Evolutionary conservation across 2,888 invertebrate genomes (phyloP), one percentile per base, ranked within the genome.

Genomic region (Brachyptera risi): DNA sequence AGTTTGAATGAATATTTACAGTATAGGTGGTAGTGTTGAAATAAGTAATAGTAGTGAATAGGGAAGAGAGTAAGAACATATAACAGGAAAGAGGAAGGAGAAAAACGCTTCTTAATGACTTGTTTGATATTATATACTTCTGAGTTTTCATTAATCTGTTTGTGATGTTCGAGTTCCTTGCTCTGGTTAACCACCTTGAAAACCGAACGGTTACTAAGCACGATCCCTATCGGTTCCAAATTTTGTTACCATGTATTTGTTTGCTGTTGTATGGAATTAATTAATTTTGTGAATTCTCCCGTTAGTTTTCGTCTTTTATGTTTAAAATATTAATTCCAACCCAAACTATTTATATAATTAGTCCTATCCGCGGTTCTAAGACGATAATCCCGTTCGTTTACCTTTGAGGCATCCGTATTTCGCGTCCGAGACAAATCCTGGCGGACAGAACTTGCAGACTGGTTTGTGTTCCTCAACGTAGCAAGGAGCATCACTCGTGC

Each of bases 341-440:
- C 50, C 50, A 24, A 51, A 51, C 27, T 51, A 51, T 51, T 23
- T 49, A 24, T 15, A 27, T n/a, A n/a, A n/a, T n/a, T n/a, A n/a
- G n/a, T n/a, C n/a, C n/a, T n/a, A n/a, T n/a, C n/a, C n/a, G n/a
- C n/a, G n/a, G n/a, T n/a, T n/a, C n/a, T n/a, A n/a, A n/a, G n/a
- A n/a, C n/a, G n/a, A n/a, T n/a, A n/a, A n/a, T n/a, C n/a, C n/a
- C n/a, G n/a, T n/a, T n/a, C 40, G 72, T 82, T 92, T 94, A 94
- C 94, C 93, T 93, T 92, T 91, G 80, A 90, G 86, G 84, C 94
- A 95, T 88, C 93, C 93, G 81, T 89, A 88, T 83, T 87, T 87
- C 75, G 90, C 85, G 81, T 94, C 92, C 78, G 90, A 88, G 81
- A 87, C 87, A 84, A 89, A 94, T 82, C 93, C 95, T 78, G 85